A percentile compares a stretch with the other conserved stretches of the same genome.
Evolutionary conservation across 2,797 vertebrate species (phyloP).

Genomic region (Urosaurus nigricauda): DNA sequence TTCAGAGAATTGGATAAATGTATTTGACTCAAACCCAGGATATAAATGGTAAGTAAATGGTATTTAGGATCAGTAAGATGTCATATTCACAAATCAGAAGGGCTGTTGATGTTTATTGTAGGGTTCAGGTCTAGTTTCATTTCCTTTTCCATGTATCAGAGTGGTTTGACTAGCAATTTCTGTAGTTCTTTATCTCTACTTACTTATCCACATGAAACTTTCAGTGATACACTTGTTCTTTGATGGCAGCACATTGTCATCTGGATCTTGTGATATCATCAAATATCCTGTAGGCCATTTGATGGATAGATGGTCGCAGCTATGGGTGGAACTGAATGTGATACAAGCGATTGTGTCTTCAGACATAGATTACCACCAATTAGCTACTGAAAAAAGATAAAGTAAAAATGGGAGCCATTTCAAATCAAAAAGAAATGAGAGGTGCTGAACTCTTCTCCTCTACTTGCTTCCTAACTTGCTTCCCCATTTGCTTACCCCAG

Average conservation of each 20-base stretch:
- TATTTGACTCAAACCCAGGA: neutral
- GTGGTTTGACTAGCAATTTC: neutral
- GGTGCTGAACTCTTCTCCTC: neutral
- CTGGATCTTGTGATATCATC: neutral
- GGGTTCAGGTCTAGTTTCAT: neutral
- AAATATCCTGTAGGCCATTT: too few species aligned
- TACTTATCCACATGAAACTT: neutral
- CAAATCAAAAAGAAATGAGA: neutral
- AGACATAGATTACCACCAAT: neutral
- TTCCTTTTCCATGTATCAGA: neutral
- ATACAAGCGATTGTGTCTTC: neutral
- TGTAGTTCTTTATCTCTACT: neutral
- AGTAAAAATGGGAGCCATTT: neutral
- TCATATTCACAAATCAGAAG: neutral
- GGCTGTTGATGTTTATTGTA: neutral
- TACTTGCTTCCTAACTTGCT: neutral
- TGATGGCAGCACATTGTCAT: too few species aligned
- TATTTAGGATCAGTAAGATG: neutral
- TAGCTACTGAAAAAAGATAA: neutral
- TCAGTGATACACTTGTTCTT: neutral
- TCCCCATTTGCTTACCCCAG: too few species aligned
- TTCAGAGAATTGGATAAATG: neutral
- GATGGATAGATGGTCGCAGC: neutral
- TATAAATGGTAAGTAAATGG: neutral
- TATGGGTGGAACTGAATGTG: neutral